phyloP scores from a whole-genome alignment of 2,797 vertebrate genomes.

The Myotis findleyi region DNA sequence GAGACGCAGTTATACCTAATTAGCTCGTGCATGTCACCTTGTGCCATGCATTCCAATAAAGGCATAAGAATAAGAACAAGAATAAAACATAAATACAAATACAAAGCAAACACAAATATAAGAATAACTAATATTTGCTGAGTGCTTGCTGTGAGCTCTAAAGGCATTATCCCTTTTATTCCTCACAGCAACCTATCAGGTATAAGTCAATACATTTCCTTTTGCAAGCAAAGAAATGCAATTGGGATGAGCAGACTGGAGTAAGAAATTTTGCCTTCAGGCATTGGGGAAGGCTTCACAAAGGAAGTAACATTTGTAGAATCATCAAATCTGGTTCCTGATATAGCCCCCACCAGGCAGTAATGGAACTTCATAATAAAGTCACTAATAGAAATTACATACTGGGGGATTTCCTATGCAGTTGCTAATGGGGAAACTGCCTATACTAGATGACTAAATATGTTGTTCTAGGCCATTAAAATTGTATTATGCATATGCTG shows the following conservation, averaged over 20 bases:
- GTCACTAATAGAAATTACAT: conserved; percentile 80
- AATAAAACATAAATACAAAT: not conserved
- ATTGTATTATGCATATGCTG: conserved; percentile 80
- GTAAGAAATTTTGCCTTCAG: conserved; percentile 36
- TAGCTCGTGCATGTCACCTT: not conserved
- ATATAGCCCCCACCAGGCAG: conserved; percentile 67
- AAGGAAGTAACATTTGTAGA: conserved; percentile 51
- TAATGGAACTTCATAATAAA: conserved; percentile 68
- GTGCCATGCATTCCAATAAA: not conserved
- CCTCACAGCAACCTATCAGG: not conserved
- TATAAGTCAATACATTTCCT: not conserved
- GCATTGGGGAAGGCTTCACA: conserved; percentile 14
- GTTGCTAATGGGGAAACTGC: conserved; percentile 73
- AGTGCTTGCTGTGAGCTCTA: not conserved
- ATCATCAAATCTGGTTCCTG: conserved; percentile 70
- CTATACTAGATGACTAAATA: conserved; percentile 73
- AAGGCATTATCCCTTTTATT: not conserved
- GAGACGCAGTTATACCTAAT: not conserved
- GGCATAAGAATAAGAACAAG: not conserved
- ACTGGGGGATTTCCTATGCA: conserved; percentile 68
- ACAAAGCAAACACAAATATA: not conserved
- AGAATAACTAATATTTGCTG: conserved; percentile 21
- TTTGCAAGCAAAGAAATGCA: not conserved
- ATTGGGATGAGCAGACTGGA: not conserved
- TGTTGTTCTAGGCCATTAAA: conserved; percentile 81